These are phyloP conservation scores for Sclerodermus sp. DNA, from an alignment of 2,888 invertebrate genomes.

Conservation along the genomic window DNA sequence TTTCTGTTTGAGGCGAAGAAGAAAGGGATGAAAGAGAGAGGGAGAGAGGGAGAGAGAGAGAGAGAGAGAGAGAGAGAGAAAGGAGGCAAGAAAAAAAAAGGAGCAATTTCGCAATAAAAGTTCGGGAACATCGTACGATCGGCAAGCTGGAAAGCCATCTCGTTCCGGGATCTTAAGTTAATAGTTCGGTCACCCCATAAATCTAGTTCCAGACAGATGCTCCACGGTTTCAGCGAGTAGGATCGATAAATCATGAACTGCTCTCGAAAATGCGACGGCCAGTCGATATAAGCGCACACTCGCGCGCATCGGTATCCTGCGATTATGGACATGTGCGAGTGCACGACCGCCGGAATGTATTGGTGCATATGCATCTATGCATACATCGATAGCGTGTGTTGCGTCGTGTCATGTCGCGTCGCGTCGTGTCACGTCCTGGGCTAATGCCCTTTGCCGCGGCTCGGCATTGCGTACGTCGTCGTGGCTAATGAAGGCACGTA, in stretches of 20 bases:
- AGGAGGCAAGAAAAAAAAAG: not conserved
- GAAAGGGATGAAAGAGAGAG: not conserved
- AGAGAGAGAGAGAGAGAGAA: too few relatives aligned
- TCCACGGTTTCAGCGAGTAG: slow-evolving; percentile 1
- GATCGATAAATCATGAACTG: slow-evolving; percentile 22
- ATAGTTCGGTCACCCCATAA: slow-evolving; percentile 15
- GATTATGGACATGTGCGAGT: too few relatives aligned
- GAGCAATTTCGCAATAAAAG: too few relatives aligned
- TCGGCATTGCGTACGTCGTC: slow-evolving; percentile 19
- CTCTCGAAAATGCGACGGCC: slow-evolving; percentile 17
- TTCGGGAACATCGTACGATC: too few relatives aligned
- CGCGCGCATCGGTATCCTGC: too few relatives aligned
- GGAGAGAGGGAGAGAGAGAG: too few relatives aligned
- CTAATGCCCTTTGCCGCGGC: slow-evolving; percentile 32
- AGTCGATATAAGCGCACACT: not conserved
- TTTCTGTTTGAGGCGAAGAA: too few relatives aligned
- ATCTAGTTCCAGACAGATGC: slow-evolving; percentile 12
- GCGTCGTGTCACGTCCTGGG: slow-evolving; percentile 19
- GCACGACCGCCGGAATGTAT: not conserved
- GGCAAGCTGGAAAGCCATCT: not conserved
- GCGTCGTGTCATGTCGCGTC: too few relatives aligned
- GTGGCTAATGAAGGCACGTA: slow-evolving; percentile 35
- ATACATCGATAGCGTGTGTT: too few relatives aligned
- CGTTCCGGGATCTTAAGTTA: not conserved
- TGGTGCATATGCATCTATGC: not conserved